Evolutionary conservation across 64 coral and sea anemone species (phyloP), one percentile per base, ranked within the genome.

Genomic region (Stichodactyla mertensii): DNA sequence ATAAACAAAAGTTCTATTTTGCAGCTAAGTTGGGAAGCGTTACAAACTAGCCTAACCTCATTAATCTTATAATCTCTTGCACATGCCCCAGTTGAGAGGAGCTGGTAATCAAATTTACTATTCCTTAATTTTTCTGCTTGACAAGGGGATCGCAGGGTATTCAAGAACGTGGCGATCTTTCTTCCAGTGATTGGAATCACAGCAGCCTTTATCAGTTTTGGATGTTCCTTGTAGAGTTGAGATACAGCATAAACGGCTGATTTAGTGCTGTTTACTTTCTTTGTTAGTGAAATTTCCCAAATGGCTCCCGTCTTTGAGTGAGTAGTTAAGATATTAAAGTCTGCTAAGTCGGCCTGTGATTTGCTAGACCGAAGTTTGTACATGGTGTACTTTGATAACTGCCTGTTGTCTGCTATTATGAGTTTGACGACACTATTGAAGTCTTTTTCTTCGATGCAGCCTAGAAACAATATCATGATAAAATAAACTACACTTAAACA

Each of bases 371-470:
- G 77, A 55, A 88, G 28, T 20, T 26, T 23, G 71, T 61, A 88
- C 51, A 88, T 36, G 15, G 10, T 0, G 23, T 28, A 61, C 45
- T 88, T 88, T 15, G 77, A 80, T 10, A 81, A 55, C 31, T 79
- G 57, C 6, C 14, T 4, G 2, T 71, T 56, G 51, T 89, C 88
- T 7, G 28, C 57, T 58, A 61, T 71, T 5, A 79, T 89, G 57
- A 89, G 45, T 23, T 16, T 89, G 62, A 89, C 12, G 5, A 31
- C 51, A n/a, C 69, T 81, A 8, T 81, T 52, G 52, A 89, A 89
- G 79, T 69, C 55, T 15, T 81, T 0, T 88, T 88, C 87, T 31
- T 88, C 86, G 57, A 19, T 64, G 9, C 60, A 81, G 66, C 74
- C 87, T 88, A 26, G 52, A 52, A 51, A 24, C 15, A 23, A 45